Percentiles rank a stretch among this genome's conserved stretches.
Conservation (phyloP, 2,797 vertebrate genomes). For the Lacerta bilineata region DNA sequence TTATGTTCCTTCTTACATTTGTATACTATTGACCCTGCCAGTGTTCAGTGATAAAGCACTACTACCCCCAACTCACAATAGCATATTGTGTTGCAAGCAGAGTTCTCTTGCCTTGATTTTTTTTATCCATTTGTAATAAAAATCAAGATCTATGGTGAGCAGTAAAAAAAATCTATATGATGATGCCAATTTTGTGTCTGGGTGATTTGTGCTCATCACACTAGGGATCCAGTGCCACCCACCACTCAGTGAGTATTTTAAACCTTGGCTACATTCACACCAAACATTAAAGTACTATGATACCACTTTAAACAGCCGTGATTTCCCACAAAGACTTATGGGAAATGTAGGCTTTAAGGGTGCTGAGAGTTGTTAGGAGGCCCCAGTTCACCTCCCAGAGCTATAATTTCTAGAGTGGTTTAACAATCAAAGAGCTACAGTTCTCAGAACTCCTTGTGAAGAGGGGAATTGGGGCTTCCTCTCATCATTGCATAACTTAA, state of each 20-base stretch:
- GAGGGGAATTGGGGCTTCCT: no score
- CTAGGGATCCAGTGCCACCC: neutral
- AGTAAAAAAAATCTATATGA: no score
- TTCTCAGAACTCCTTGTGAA: no score
- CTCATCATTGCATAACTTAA: no score
- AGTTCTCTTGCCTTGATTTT: neutral
- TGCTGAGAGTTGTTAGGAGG: no score
- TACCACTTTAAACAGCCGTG: no score
- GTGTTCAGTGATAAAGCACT: neutral
- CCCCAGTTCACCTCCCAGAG: no score
- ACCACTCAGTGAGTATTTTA: neutral
- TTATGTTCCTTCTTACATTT: neutral
- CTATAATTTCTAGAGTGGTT: no score
- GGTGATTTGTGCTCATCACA: neutral
- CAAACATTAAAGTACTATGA: no score
- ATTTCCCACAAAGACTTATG: no score
- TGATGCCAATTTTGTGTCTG: neutral
- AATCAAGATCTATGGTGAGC: neutral
- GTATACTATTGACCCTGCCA: neutral
- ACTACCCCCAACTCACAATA: neutral
- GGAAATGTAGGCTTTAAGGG: no score
- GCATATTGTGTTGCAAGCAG: neutral
- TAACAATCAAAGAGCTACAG: no score
- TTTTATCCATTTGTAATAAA: slow-evolving; percentile 2
- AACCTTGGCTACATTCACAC: neutral